These are phyloP conservation scores for Oophaga pumilio DNA, from an alignment of 2,113 vertebrate genomes.

Conservation along the genomic window DNA sequence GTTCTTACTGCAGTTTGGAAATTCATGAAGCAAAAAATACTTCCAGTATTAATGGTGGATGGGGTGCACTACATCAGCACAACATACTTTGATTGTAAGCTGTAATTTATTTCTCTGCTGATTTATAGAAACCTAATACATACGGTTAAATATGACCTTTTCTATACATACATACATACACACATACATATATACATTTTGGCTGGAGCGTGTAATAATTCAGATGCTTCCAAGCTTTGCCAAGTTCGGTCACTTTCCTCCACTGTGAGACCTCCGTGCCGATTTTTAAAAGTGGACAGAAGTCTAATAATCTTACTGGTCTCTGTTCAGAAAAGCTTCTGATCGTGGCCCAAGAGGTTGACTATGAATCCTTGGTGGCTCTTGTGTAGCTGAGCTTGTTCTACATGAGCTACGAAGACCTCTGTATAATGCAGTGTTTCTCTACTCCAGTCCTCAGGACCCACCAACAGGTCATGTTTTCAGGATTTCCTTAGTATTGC, in stretches of 20 bases:
- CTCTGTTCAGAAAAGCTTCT: neutral
- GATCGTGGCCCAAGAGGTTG: too few species aligned
- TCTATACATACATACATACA: neutral
- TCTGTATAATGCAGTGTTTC: neutral
- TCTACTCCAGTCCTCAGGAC: too few species aligned
- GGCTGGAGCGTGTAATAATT: too few species aligned
- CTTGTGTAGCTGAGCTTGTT: neutral
- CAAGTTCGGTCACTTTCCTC: neutral
- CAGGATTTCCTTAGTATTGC: too few species aligned
- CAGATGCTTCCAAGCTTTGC: neutral
- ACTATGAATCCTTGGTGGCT: too few species aligned
- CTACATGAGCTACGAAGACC: neutral
- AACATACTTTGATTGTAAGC: neutral
- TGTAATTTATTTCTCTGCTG: neutral
- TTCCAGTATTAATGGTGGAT: neutral
- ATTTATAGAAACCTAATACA: neutral
- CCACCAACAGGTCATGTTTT: too few species aligned
- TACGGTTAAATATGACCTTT: neutral
- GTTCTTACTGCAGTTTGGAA: neutral
- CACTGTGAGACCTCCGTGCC: neutral
- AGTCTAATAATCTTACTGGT: neutral
- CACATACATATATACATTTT: too few species aligned
- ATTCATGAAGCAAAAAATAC: neutral
- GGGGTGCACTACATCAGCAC: neutral
- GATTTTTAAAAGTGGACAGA: neutral